These are phyloP conservation scores for Rhagologus leucostigma DNA, from an alignment of 2,113 vertebrate genomes.

Conservation along the genomic window DNA sequence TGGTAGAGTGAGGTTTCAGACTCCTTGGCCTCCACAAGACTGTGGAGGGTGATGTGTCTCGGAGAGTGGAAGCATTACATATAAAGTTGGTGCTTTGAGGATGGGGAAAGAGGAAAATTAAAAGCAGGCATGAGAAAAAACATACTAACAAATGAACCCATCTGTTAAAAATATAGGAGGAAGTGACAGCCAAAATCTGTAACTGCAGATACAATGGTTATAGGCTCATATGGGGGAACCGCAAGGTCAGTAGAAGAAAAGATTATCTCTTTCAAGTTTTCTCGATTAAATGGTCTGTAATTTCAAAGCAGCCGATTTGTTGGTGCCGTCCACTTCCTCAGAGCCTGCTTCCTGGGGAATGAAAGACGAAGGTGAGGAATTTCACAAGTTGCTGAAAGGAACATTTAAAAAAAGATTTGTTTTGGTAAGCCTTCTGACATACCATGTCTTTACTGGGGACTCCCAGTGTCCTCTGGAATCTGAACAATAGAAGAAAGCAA, in stretches of 20 bases:
- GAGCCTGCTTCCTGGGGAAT: background rate
- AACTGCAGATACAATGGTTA: background rate
- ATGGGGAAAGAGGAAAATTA: background rate
- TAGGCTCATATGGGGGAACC: background rate
- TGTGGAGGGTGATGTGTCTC: background rate
- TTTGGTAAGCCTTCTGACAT: slow-evolving; percentile 27
- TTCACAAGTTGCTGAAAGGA: slow-evolving; percentile 60
- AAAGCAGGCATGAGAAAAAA: slow-evolving; percentile 12
- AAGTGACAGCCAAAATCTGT: slow-evolving; percentile 14
- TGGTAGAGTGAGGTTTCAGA: background rate
- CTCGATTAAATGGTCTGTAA: background rate
- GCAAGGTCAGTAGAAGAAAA: slow-evolving; percentile 3
- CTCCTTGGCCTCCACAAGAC: background rate
- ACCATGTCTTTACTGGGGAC: background rate
- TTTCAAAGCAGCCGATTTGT: slow-evolving; percentile 31
- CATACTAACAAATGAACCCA: background rate
- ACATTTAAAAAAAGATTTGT: background rate
- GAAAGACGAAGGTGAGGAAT: slow-evolving; percentile 60
- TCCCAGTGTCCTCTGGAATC: slow-evolving; percentile 10
- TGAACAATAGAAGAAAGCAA: slow-evolving; percentile 43
- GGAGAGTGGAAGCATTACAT: background rate
- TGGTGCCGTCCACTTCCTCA: slow-evolving; percentile 6
- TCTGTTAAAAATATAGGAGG: slow-evolving; percentile 32
- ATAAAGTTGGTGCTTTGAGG: background rate
- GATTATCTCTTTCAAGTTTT: background rate